Evolutionary conservation across 2,113 vertebrate species (phyloP).

Genomic region (Anhinga rufa): DNA sequence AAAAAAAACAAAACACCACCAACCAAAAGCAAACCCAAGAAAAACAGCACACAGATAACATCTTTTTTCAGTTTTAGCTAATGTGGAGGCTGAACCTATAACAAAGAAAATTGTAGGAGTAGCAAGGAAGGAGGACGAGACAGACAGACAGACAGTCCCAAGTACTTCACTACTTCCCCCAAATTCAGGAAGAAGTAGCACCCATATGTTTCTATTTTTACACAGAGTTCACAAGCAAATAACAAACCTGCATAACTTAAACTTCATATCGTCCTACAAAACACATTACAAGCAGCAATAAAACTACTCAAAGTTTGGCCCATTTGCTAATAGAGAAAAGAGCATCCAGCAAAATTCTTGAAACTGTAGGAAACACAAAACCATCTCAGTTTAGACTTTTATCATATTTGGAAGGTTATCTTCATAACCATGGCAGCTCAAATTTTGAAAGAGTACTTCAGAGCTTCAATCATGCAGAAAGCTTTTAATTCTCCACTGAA

Average conservation of each 20-base stretch:
- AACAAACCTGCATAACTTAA: not conserved
- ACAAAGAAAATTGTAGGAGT: not conserved
- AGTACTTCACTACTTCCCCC: not conserved
- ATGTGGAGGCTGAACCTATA: not conserved
- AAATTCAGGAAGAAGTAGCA: not conserved
- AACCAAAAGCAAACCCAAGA: not conserved
- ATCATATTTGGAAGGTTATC: not conserved
- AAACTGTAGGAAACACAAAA: not conserved
- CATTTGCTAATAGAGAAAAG: not conserved
- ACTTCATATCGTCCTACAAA: not conserved
- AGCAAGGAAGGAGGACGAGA: not conserved
- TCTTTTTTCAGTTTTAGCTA: not conserved
- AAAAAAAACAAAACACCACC: not conserved
- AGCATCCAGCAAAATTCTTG: not conserved
- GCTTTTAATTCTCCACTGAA: not conserved
- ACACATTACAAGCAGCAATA: not conserved
- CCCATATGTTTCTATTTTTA: not conserved
- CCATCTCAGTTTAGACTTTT: not conserved
- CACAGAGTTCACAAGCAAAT: not conserved
- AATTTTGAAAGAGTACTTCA: not conserved
- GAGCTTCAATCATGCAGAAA: not conserved
- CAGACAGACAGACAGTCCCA: not conserved
- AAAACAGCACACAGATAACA: not conserved
- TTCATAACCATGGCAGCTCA: not conserved
- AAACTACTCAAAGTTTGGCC: not conserved